Evolutionary conservation across 1,140 invertebrate species (phyloP), one percentile per base, ranked within the genome.

Genomic region (Meloidogyne chitwoodi): DNA sequence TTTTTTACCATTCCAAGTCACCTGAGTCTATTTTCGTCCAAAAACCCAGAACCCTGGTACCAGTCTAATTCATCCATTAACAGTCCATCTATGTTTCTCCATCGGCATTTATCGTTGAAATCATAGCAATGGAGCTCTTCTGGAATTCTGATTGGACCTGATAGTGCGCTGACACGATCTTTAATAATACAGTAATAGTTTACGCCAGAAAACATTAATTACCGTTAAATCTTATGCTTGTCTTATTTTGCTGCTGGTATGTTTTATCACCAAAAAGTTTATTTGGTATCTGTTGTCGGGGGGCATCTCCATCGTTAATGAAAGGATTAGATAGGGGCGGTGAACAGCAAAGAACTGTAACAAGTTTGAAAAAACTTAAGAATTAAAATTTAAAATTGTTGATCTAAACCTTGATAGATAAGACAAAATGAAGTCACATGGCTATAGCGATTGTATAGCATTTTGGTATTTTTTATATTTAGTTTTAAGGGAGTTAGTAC

Each of bases 21-120:
- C 70, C 70, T 65, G 12, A 86, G 69, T 56, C 81, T 34, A 10
- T 73, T 74, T 62, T 81, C 78, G 19, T 85, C 84, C 74, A 86
- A 75, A 78, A 84, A 82, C 14, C 83, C 81, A 26, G 38, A 62
- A 26, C 80, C 84, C 70, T 84, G 84, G 73, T 81, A 85, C 85
- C 85, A 86, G 74, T 87, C 84, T 48, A 86, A 66, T 56, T 87
- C 85, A 68, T 86, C 85, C 2, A 86, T 73, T 24, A 84, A 71
- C n/a, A 86, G 41, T 24, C 84, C 84, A 22, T 86, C 85, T 65
- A 86, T 78, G 71, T 86, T 86, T 22, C 81, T 78, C 85, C 85
- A 86, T 48, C 83, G 74, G 69, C 85, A 86, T n/a, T 70, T 75
- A 16, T 80, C 83, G 77, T 85, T 77, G 64, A 85, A 85, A 44